These are phyloP conservation scores for Actenoides lindsayi DNA, from an alignment of 2,113 vertebrate species.

Conservation along the genomic window DNA sequence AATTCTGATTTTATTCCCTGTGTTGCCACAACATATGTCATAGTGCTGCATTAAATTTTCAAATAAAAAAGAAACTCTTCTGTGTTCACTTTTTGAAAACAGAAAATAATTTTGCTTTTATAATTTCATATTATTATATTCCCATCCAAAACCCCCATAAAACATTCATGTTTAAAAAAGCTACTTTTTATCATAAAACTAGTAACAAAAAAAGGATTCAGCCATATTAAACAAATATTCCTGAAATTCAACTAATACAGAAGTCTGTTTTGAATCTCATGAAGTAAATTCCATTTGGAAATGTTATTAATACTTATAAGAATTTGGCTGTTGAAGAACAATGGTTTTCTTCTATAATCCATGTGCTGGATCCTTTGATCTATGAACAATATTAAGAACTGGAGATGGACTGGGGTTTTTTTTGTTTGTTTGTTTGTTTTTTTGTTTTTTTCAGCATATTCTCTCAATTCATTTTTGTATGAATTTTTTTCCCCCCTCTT, in stretches of 20 bases:
- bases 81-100: background rate
- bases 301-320: background rate
- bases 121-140: background rate
- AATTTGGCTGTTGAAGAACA: background rate
- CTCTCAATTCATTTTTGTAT: background rate
- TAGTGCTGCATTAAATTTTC: background rate
- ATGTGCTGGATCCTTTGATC: background rate
- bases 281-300: background rate
- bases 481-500: background rate
- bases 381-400: background rate
- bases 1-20: background rate
- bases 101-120: background rate
- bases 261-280: background rate
- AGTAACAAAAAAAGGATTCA: background rate
- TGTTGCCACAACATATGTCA: background rate
- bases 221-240: background rate
- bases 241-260: background rate
- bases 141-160: background rate
- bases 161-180: background rate
- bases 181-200: background rate
- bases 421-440: background rate
- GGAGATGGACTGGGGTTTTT: background rate
- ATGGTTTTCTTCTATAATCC: background rate
- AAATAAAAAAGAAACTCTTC: background rate
- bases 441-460: background rate